Conservation (phyloP, 2,888 invertebrate genomes). For the Drosophila antonietae region DNA sequence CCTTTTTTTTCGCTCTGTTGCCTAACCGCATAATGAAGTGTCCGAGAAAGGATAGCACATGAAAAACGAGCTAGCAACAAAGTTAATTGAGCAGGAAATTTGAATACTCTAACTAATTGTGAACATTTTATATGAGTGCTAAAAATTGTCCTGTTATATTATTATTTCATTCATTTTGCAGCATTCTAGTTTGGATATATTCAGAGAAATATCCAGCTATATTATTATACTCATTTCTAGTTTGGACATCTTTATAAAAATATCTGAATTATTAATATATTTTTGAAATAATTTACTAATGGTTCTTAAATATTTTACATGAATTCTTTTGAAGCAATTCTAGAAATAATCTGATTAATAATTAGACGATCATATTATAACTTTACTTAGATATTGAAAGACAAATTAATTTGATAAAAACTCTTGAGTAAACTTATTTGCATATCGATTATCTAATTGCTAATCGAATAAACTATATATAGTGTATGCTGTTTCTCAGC, state of each 20-base stretch:
- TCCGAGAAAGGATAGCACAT: constrained; percentile 65
- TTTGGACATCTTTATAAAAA: neutral
- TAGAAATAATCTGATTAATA: too few species aligned
- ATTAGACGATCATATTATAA: too few species aligned
- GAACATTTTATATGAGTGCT: neutral
- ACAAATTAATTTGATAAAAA: neutral
- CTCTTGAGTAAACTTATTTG: neutral
- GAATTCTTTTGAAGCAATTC: too few species aligned
- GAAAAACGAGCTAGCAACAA: constrained; percentile 11
- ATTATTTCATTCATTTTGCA: neutral
- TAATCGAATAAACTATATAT: too few species aligned
- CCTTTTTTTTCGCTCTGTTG: constrained; percentile 39
- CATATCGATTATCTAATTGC: neutral
- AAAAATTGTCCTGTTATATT: neutral
- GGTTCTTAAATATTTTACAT: too few species aligned
- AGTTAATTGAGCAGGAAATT: neutral
- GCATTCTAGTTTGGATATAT: neutral
- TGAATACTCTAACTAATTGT: constrained; percentile 11
- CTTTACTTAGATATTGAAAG: too few species aligned
- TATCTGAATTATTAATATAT: too few species aligned
- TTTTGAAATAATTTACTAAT: too few species aligned
- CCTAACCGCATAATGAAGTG: constrained; percentile 69
- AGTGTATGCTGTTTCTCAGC: too few species aligned
- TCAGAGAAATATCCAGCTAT: too few species aligned
- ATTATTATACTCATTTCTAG: neutral